Evolutionary conservation across 2,113 vertebrate species (phyloP).

Genomic region (Sciurus niger): DNA sequence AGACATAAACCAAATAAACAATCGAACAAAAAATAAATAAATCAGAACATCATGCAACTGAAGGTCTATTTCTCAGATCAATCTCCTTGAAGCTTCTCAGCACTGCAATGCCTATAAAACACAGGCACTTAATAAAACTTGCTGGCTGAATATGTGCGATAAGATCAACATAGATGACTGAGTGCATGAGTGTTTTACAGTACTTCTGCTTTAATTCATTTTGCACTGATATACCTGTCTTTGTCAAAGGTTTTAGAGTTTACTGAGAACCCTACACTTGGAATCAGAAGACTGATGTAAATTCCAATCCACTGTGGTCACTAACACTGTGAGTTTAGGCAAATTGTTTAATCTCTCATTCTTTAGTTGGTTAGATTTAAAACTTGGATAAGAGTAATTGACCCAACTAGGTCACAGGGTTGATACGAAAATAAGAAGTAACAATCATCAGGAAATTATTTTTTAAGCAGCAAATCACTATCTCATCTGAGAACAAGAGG

Average conservation of each 20-base stretch:
- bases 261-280: constrained; percentile 5
- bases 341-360: neutral
- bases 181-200: neutral
- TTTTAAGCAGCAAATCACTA: neutral
- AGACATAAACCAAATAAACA: neutral
- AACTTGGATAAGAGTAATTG: neutral
- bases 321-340: neutral
- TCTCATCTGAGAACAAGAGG: neutral
- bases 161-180: neutral
- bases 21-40: neutral
- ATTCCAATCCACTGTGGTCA: neutral
- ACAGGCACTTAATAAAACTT: neutral
- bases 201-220: constrained; percentile 22
- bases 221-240: neutral
- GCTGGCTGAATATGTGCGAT: neutral
- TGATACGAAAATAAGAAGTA: constrained; percentile 36
- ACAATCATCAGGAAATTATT: neutral
- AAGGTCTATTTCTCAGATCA: constrained; percentile 18
- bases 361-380: neutral
- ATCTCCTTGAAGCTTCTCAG: neutral
- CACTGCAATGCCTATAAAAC: neutral
- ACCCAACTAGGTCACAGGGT: neutral
- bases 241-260: neutral
- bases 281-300: constrained; percentile 21
- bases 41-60: neutral